phyloP scores from a whole-genome alignment of 2,113 vertebrate genomes.

The Pseudolaguvia tuberculata region DNA sequence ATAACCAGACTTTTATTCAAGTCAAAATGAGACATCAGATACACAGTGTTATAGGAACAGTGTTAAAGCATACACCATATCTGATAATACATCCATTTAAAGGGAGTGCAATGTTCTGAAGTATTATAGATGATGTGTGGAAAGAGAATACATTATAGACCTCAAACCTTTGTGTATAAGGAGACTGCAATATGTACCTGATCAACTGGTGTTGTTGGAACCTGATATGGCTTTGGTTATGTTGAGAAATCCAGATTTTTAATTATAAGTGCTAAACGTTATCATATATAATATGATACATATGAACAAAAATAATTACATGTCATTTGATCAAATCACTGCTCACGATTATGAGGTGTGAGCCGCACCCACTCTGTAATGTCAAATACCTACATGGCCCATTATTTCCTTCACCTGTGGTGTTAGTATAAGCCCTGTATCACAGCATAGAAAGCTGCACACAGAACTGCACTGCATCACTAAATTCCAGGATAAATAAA shows the following conservation, averaged over 20 bases:
- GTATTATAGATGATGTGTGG: background rate
- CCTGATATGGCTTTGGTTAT: background rate
- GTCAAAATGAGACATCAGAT: slow-evolving; percentile 24
- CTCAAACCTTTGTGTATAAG: background rate
- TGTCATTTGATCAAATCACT: background rate
- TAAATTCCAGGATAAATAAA: slow-evolving; percentile 2
- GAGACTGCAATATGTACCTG: background rate
- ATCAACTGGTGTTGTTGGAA: background rate
- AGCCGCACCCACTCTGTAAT: slow-evolving; percentile 47
- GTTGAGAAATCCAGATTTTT: background rate
- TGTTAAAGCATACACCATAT: slow-evolving; percentile 56
- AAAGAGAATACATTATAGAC: background rate
- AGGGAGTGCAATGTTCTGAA: slow-evolving; percentile 54
- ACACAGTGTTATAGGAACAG: slow-evolving; percentile 46
- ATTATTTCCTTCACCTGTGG: slow-evolving; percentile 2
- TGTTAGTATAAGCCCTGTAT: slow-evolving; percentile 56
- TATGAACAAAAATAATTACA: background rate
- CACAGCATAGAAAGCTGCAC: slow-evolving; percentile 56
- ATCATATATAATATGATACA: background rate
- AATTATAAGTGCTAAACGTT: background rate
- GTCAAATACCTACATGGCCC: slow-evolving; percentile 3
- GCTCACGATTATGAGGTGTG: slow-evolving; percentile 58
- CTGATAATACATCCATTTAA: slow-evolving; percentile 52
- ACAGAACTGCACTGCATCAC: slow-evolving; percentile 19
- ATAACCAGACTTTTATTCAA: slow-evolving; percentile 2